A percentile compares a stretch with the other conserved stretches of the same genome.
Conservation (phyloP, 35 echinoderm and acorn worm genomes). For the Acanthaster planci region DNA sequence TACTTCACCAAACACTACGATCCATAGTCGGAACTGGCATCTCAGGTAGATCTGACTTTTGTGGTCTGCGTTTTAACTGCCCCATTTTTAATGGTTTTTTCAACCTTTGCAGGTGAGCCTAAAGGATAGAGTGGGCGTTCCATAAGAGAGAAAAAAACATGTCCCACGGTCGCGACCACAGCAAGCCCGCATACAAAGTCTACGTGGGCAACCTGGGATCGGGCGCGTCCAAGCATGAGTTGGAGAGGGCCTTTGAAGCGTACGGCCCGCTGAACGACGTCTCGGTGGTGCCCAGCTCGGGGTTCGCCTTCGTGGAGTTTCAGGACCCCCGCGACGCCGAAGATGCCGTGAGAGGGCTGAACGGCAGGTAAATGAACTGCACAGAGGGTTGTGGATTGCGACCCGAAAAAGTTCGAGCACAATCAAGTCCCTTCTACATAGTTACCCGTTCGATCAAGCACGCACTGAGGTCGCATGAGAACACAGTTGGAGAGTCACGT, state of each 20-base stretch:
- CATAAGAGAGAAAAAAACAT: background rate
- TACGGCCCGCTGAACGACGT: conserved; percentile 79
- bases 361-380: conserved; percentile 69
- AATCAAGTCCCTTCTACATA: background rate
- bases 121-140: too few species aligned
- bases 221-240: conserved; percentile 75
- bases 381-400: background rate
- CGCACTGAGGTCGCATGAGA: background rate
- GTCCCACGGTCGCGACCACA: conserved; percentile 75
- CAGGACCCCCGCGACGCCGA: conserved; percentile 68
- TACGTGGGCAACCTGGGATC: conserved; percentile 89
- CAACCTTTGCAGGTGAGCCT: too few species aligned
- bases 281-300: conserved; percentile 89
- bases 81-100: too few species aligned
- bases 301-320: conserved; percentile 95
- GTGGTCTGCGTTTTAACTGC: too few species aligned
- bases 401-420: background rate
- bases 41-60: too few species aligned
- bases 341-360: conserved; percentile 59
- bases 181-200: conserved; percentile 84
- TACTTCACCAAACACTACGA: too few species aligned
- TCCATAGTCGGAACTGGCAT: too few species aligned
- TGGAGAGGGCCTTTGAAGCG: conserved; percentile 70
- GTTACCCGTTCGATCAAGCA: background rate
- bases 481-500: background rate